These are phyloP conservation scores for Apodemia duryi DNA, from an alignment of 2,888 invertebrate genomes.

Conservation along the genomic window DNA sequence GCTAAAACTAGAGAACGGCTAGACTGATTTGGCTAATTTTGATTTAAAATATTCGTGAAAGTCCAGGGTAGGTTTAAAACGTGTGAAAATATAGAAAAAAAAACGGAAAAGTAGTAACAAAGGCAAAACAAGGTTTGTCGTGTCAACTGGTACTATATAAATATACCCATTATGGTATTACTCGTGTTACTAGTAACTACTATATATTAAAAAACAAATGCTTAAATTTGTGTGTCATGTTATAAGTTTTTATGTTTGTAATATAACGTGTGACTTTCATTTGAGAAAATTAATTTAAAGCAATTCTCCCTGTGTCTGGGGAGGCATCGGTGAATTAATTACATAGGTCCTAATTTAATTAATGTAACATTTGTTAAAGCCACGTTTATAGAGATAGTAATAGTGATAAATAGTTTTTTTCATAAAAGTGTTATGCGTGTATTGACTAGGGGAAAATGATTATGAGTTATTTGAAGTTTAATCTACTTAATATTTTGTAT, in stretches of 20 bases:
- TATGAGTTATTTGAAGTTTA: slow-evolving; percentile 1
- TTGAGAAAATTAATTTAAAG: background rate
- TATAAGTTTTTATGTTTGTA: background rate
- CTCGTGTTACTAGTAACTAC: too few relatives aligned
- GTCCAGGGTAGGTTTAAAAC: too few relatives aligned
- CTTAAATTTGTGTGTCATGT: background rate
- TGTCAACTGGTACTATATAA: too few relatives aligned
- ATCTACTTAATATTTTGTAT: slow-evolving; percentile 1
- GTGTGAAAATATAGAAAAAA: too few relatives aligned
- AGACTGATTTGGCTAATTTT: too few relatives aligned
- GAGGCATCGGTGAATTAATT: background rate
- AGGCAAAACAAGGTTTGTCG: too few relatives aligned
- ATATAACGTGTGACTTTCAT: background rate
- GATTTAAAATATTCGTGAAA: too few relatives aligned
- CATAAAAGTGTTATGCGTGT: slow-evolving; percentile 10
- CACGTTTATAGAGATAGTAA: background rate
- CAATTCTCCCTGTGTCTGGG: background rate
- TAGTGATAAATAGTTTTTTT: slow-evolving; percentile 8
- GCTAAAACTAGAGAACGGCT: too few relatives aligned
- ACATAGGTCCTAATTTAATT: slow-evolving; percentile 1
- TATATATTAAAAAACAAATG: too few relatives aligned
- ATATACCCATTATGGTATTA: too few relatives aligned
- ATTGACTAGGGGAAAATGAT: slow-evolving; percentile 1
- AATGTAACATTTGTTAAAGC: slow-evolving; percentile 5
- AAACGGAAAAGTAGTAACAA: too few relatives aligned